Evolutionary conservation across 2,888 invertebrate species (phyloP), one percentile per base, ranked within the genome.

Genomic region (Brenthis daphne): DNA sequence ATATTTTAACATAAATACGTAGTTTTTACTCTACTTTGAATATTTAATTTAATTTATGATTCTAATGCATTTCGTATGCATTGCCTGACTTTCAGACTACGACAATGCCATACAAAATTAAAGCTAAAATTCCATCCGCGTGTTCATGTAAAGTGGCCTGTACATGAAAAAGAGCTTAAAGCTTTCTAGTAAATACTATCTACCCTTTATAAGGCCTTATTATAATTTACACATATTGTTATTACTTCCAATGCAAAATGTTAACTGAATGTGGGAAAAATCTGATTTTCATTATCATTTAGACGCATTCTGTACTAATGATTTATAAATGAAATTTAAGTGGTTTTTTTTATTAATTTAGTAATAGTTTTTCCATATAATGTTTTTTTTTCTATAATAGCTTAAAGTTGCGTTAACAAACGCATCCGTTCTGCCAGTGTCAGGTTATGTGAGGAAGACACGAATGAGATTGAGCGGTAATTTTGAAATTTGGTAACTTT

Each of bases 61-160:
- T 51, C 12, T 3, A 16, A 24, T 61, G 61, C 50, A 67, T 12
- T 61, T 63, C 6, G 16, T 37, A 63, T 47, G 70, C 70, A 70
- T 16, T 47, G 56, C 58, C 57, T 53, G 50, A 63, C 58, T 55
- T 51, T 14, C 20, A 20, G 33, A 64, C 47, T 37, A 64, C 64
- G 67, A 12, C 54, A 29, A 54, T 60, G 43, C 29, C 67, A 70
- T 70, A 67, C 64, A 60, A 70, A 70, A 67, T 58, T 67, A 70
- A 43, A 60, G 16, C 33, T 57, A 60, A 64, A 50, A 70, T 70
- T 70, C 70, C 6, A n/a, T 13, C 53, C 70, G 60, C 67, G 64
- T 60, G 70, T 24, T 20, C 12, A 6, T n/a, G 51, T 69, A 57
- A 58, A 48, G 67, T 43, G 33, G 66, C 47, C 14, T 66, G 13